Evolutionary conservation across 2,113 vertebrate genomes (phyloP).

Genomic region (Lepus europaeus): DNA sequence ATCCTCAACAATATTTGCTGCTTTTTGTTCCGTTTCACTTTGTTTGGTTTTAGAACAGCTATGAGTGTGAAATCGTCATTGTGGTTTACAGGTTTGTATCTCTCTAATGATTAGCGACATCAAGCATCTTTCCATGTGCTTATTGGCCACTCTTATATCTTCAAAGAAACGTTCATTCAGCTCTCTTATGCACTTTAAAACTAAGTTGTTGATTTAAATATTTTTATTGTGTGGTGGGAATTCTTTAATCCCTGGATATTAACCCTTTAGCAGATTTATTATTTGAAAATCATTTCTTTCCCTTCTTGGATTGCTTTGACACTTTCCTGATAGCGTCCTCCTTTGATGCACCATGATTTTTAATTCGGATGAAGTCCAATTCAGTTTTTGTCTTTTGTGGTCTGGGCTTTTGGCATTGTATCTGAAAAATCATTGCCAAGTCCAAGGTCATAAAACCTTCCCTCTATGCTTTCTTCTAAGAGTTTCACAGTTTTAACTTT

Average conservation of each 20-base stretch:
- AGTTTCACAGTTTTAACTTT: background rate
- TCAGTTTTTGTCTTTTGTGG: background rate
- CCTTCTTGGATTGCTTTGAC: background rate
- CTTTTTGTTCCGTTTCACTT: background rate
- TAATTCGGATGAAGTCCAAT: background rate
- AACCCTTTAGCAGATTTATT: background rate
- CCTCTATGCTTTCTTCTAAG: background rate
- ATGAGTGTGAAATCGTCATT: background rate
- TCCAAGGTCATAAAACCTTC: background rate
- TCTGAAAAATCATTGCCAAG: background rate
- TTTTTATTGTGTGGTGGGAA: background rate
- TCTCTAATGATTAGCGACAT: background rate
- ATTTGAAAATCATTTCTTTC: background rate
- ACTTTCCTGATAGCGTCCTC: background rate
- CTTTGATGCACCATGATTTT: background rate
- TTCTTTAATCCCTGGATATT: background rate
- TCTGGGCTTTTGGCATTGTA: background rate
- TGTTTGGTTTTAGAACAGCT: background rate
- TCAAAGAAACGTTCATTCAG: background rate
- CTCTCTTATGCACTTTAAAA: background rate
- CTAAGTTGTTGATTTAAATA: background rate
- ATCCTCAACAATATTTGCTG: background rate
- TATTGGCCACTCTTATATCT: background rate
- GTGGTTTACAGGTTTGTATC: slow-evolving; percentile 21
- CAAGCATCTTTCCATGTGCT: background rate